Evolutionary conservation across 2,113 vertebrate genomes (phyloP).

Genomic region (Dicerorhinus sumatrensis): DNA sequence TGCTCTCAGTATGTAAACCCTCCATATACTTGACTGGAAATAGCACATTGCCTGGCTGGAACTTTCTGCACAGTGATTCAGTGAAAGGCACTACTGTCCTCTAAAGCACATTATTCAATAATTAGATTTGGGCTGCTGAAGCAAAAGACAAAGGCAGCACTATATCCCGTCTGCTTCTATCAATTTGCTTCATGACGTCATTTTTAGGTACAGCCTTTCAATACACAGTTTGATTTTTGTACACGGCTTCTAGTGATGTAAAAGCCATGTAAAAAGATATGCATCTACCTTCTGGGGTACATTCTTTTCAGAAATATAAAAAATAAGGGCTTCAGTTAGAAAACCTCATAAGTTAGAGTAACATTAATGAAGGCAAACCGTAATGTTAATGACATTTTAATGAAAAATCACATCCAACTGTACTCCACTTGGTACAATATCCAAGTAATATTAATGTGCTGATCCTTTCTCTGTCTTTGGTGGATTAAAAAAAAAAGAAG

Average conservation of each 20-base stretch:
- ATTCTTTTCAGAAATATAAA: constrained; percentile 31
- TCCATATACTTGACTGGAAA: constrained; percentile 86
- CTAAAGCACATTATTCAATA: constrained; percentile 87
- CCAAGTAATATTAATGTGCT: neutral
- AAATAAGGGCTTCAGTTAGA: neutral
- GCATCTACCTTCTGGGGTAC: neutral
- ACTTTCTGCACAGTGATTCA: constrained; percentile 79
- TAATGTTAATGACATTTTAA: neutral
- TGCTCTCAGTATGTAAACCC: constrained; percentile 80
- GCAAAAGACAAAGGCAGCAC: constrained; percentile 85
- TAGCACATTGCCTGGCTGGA: constrained; percentile 83
- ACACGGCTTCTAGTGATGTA: constrained; percentile 42
- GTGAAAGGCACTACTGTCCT: constrained; percentile 89
- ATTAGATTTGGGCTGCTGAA: constrained; percentile 81
- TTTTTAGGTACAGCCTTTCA: constrained; percentile 76
- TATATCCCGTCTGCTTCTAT: constrained; percentile 80
- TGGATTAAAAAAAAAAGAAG: neutral
- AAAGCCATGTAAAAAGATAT: constrained; percentile 3
- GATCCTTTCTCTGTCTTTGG: neutral
- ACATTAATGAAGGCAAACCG: neutral
- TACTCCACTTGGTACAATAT: neutral
- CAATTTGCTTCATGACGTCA: constrained; percentile 78
- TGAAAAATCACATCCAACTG: neutral
- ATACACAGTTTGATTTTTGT: constrained; percentile 51
- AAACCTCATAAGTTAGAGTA: neutral